Conservation (phyloP, 2,888 invertebrate genomes). For the Hydrotaea diabolus region DNA sequence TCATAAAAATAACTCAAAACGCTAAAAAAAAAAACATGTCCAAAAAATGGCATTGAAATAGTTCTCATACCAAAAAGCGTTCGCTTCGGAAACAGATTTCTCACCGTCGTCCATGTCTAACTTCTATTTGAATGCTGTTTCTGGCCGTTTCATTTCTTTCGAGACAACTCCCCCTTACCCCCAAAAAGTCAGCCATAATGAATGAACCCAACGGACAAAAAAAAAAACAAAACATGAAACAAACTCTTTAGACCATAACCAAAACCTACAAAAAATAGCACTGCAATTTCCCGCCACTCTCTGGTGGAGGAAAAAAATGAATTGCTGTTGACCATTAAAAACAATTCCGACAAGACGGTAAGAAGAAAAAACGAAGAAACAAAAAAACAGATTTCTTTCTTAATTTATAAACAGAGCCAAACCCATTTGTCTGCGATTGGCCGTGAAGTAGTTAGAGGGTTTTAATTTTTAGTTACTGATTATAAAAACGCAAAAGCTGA, state of each 20-base stretch:
- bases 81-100: conserved; percentile 32
- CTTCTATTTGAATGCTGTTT: no score
- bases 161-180: conserved; percentile 23
- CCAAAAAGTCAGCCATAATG: conserved; percentile 39
- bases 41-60: conserved; percentile 52
- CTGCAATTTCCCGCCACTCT: conserved; percentile 56
- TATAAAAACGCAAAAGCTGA: no score
- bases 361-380: no score
- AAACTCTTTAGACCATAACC: conserved; percentile 61
- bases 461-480: no score
- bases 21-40: conserved; percentile 13
- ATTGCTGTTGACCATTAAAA: conserved; percentile 64
- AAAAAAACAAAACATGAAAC: conserved; percentile 51
- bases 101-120: conserved; percentile 35
- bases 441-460: neutral
- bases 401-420: conserved; percentile 67
- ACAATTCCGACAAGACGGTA: neutral
- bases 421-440: conserved; percentile 50
- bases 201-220: no score
- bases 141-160: conserved; percentile 16
- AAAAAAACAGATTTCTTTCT: conserved; percentile 53
- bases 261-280: conserved; percentile 48
- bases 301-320: conserved; percentile 53
- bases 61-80: conserved; percentile 48
- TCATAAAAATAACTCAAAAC: neutral